phyloP scores from a whole-genome alignment of 2,888 invertebrate species.

The Coelogynopora nodosa region DNA sequence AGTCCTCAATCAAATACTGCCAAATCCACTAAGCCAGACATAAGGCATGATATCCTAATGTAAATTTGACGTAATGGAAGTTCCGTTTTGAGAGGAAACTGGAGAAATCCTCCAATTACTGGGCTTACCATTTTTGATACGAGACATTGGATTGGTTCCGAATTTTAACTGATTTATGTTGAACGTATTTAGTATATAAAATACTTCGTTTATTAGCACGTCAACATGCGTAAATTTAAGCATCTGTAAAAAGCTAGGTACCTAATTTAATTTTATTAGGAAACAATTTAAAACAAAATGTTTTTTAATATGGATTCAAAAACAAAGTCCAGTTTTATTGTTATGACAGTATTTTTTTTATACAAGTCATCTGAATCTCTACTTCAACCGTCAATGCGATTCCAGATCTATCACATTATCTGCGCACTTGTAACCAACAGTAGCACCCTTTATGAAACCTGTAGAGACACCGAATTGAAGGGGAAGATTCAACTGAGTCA shows the following conservation, averaged over 20 bases:
- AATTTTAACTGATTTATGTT: too few species aligned
- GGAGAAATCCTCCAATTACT: slow-evolving; percentile 1
- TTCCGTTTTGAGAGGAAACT: background rate
- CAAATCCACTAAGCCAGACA: background rate
- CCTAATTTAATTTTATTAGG: background rate
- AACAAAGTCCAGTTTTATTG: slow-evolving; percentile 44
- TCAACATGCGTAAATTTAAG: background rate
- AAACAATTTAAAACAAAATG: background rate
- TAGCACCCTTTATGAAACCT: background rate
- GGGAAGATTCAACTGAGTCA: slow-evolving; percentile 47
- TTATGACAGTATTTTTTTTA: slow-evolving; percentile 58
- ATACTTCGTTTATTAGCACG: background rate
- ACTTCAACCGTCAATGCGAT: slow-evolving; percentile 58
- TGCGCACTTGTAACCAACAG: slow-evolving; percentile 50
- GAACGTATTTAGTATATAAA: too few species aligned
- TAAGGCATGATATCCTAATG: background rate
- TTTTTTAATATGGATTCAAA: background rate
- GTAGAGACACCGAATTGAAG: background rate
- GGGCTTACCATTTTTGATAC: background rate
- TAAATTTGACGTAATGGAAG: background rate
- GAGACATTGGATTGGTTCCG: background rate
- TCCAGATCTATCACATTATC: slow-evolving; percentile 56
- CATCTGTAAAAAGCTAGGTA: too few species aligned
- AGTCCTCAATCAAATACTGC: background rate
- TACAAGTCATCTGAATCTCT: slow-evolving; percentile 60